Evolutionary conservation across 2,888 invertebrate genomes (phyloP), one percentile per base, ranked within the genome.

Genomic region (Sesamia inferens): DNA sequence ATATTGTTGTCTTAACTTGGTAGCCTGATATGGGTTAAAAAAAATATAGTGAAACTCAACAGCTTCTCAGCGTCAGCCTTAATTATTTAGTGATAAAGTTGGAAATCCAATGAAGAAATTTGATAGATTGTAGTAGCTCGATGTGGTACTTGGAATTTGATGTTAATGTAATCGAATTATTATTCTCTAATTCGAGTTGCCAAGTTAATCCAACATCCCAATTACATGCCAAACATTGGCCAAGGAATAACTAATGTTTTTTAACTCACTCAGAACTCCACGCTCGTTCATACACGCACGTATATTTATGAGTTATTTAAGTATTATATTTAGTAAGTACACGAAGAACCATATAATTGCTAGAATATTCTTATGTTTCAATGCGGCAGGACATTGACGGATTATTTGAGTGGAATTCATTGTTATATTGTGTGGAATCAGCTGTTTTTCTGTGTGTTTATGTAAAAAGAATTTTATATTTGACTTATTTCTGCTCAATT

Each of bases 221-320:
- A 57, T 39, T 67, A 19, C 13, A 22, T n/a, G 65, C 65, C 79
- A 66, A 69, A 24, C 11, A 71, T 68, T 64, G 77, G 58, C 51
- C 57, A 74, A 55, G 24, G 78, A 72, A 65, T 63, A 81, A 81
- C 82, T 79, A 79, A 74, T 73, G 81, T 81, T 81, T 81, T 79
- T 82, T 80, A 68, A 86, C 71, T 81, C 83, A 86, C 82, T 74
- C 68, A 71, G 71, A 62, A 67, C 51, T 54, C 79, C 90, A 91
- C 90, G 90, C 92, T 90, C 89, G 88, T 89, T 87, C 90, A 91
- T 89, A 92, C 90, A 89, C 85, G 91, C 93, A 92, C 89, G 82
- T 81, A 78, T 78, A 67, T 31, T 31, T 86, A 77, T 79, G 85
- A 83, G 71, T 72, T 86, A 87, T 86, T 76, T 84, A 83, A 81